Base-by-base conservation (phyloP, 2,113 vertebrate genomes). In the Pygathrix nemaeus region DNA sequence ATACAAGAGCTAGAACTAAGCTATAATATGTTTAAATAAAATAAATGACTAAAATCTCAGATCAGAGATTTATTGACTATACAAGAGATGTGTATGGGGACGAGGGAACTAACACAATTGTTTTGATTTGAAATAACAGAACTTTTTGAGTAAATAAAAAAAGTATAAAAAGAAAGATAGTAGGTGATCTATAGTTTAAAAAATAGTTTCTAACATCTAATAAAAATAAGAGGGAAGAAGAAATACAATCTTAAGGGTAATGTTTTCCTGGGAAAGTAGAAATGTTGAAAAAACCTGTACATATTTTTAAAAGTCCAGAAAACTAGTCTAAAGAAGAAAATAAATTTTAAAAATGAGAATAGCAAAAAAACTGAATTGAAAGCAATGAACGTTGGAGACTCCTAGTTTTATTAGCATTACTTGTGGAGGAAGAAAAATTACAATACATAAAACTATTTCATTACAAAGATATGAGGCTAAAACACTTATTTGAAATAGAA, bases 401-500 rank as follows among this genome's bases (percentile, higher is more conserved):
- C 5, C 17, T 57, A 5, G 13, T 17, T 76, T 79, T 80, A 96
- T 91, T 68, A 87, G 4, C 96, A 64, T 94, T 88, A 72, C 14
- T 78, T 88, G 38, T 93, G 5, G 17, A 64, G 2, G 23, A 84
- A 80, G 68, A 94, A 72, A 83, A 90, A 48, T 35, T 48, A 70
- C 8, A 57, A 73, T 21, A 57, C 7, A 83, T 13, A 90, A 87
- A 55, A 79, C 8, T 73, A n/a, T 93, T 95, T 88, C 21, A 92
- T 75, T 76, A 57, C 72, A 86, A 87, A 80, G 20, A 79, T 23
- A 52, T 14, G 16, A 92, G 2, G 16, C 80, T 84, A 48, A n/a
- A 70, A 88, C 27, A 16, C 50, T 90, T 84, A 92, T 80, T 88
- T 94, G 72, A 93, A 68, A 91, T 88, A 55, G 17, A 93, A 96